These are phyloP conservation scores for Phymanthus crucifer DNA, from an alignment of 92 coral and sea anemone species.

Conservation along the genomic window DNA sequence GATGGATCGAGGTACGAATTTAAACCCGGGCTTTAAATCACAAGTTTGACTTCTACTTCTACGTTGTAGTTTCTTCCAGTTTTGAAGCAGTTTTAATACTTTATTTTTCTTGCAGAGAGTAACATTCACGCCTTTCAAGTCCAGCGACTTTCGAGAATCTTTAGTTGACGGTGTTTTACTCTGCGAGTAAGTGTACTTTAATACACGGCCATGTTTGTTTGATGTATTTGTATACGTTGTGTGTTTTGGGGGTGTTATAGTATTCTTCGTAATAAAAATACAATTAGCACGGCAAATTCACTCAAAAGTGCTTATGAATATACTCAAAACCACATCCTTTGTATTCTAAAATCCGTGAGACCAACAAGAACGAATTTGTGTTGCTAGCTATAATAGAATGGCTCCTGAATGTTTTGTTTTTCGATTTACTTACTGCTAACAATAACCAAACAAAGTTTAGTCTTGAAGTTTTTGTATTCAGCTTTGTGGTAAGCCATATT, in stretches of 20 bases:
- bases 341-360: not conserved
- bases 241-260: slow-evolving; percentile 8
- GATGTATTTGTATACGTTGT: slow-evolving; percentile 10
- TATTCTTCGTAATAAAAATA: slow-evolving; percentile 16
- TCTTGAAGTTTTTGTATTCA: not conserved
- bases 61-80: too few species aligned
- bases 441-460: not conserved
- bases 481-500: not conserved
- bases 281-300: slow-evolving; percentile 40
- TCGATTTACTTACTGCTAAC: not conserved
- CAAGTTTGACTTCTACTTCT: not conserved
- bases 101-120: slow-evolving; percentile 52
- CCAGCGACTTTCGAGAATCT: slow-evolving; percentile 79
- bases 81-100: too few species aligned
- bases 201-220: not conserved
- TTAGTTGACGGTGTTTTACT: slow-evolving; percentile 80
- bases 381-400: not conserved
- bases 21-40: too few species aligned
- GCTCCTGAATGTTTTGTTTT: not conserved
- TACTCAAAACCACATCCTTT: not conserved
- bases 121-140: slow-evolving; percentile 65
- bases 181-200: slow-evolving; percentile 94
- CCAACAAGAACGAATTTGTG: not conserved
- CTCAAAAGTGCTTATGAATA: slow-evolving; percentile 7
- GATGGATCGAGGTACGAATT: slow-evolving; percentile 95